Base-by-base conservation (phyloP, 1,140 invertebrate species). In the Caenorhabditis elegans region DNA sequence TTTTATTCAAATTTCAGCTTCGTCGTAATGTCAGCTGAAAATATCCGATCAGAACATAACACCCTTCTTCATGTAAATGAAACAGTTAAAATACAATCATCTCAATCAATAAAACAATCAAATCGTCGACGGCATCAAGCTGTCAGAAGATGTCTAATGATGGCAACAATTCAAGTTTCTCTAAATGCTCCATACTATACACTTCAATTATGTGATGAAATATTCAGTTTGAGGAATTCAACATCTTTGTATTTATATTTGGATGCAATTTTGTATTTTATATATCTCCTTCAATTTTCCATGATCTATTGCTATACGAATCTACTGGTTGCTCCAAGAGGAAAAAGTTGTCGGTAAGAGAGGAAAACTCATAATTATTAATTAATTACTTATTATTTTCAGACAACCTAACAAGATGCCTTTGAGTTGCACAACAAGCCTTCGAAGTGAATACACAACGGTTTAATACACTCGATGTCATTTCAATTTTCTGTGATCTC, bases 31-130 rank as follows among this genome's bases (percentile, higher is more conserved):
- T 70, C 60, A 0, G 60, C 60, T 39, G 60, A 70, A 22, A 70
- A 70, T 34, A 70, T 70, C 11, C 60, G 60, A 3, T 22, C 60
- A 4, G 60, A 70, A 24, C 4, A 70, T n/a, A 70, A 34, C 39
- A 34, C 34, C 96, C 53, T 93, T 93, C 83, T 94, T 93, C 87
- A 94, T 93, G 91, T 99, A 96, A 47, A 93, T 94, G 90, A 95
- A 94, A 26, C 95, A 95, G 90, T 98, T 4, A 70, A 70, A 24
- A 70, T 70, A 10, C 60, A 70, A 28, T 70, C 60, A 43, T 70
- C 60, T 22, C 60, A 70, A 39, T 70, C 60, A 19, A 70, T 70
- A 39, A 70, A 70, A 70, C 60, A 70, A 70, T 70, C 60, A 19
- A 70, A 70, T 98, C 90, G 96, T 11, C 46, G 82, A 55, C 31